A percentile compares a stretch with the other conserved stretches of the same genome.
These are phyloP conservation scores for Psophia crepitans DNA, from an alignment of 2,113 vertebrate species.

Conservation along the genomic window DNA sequence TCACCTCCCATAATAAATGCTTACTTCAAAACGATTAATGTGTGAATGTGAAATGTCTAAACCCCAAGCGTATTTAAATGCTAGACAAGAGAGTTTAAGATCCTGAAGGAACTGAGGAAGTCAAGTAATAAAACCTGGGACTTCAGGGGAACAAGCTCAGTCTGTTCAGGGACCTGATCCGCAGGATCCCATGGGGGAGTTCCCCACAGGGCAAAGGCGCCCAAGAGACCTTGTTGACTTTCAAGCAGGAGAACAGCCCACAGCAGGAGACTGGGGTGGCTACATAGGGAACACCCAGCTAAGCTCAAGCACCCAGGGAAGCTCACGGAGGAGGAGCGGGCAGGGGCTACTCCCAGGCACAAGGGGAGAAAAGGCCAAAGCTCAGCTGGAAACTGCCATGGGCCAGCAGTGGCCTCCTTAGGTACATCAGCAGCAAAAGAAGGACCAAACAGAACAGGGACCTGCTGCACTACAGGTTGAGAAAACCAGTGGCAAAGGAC, in stretches of 20 bases:
- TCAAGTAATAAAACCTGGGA: background rate
- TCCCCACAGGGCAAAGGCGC: background rate
- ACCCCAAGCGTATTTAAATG: background rate
- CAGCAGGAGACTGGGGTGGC: background rate
- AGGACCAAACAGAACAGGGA: background rate
- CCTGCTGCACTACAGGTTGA: background rate
- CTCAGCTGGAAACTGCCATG: background rate
- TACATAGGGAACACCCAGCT: background rate
- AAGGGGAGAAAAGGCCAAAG: background rate
- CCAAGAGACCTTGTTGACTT: background rate
- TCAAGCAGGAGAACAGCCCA: background rate
- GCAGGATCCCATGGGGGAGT: background rate
- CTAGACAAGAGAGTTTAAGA: background rate
- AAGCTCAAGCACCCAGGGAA: background rate
- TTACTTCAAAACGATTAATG: background rate
- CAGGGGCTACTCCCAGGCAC: background rate
- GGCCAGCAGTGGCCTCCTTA: background rate
- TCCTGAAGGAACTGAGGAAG: background rate
- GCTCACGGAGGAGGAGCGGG: accelerated
- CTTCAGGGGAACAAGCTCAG: background rate
- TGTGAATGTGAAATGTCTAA: background rate
- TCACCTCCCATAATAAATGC: background rate
- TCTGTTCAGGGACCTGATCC: background rate
- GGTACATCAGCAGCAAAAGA: background rate
- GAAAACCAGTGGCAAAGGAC: background rate